A percentile compares a stretch with the other conserved stretches of the same genome.
phyloP scores from a whole-genome alignment of 1,140 invertebrate species.

The Bombus haemorrhoidalis region DNA sequence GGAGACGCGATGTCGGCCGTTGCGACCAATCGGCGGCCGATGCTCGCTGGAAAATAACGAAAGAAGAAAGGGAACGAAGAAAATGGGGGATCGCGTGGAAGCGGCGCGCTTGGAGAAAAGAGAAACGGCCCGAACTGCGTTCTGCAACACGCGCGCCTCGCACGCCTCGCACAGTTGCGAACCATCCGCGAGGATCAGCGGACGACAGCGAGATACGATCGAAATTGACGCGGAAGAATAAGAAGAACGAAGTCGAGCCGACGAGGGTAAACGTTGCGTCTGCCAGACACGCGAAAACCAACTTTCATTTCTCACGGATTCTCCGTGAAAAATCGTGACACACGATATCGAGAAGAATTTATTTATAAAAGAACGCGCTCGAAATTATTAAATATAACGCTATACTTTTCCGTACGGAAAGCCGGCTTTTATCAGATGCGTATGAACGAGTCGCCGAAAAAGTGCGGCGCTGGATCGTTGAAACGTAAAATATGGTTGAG shows the following conservation, averaged over 20 bases:
- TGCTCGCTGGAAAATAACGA: no score
- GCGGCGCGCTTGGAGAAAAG: no score
- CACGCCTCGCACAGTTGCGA: no score
- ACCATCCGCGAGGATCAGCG: rapidly evolving
- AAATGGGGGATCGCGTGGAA: neutral
- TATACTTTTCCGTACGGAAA: no score
- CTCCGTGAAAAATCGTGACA: no score
- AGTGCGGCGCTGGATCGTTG: neutral
- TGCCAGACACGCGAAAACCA: no score
- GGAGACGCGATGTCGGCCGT: slow-evolving; percentile 41
- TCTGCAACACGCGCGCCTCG: no score
- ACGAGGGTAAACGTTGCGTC: neutral
- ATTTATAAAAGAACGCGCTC: neutral
- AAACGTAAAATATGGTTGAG: neutral
- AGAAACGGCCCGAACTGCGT: no score
- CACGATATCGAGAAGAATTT: neutral
- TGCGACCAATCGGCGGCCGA: slow-evolving; percentile 52
- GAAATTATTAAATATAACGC: neutral
- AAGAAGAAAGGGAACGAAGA: no score
- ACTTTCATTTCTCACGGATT: neutral
- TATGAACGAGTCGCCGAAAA: neutral
- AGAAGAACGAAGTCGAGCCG: neutral
- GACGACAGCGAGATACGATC: no score
- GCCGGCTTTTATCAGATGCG: neutral
- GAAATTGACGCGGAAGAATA: no score